A percentile compares a stretch with the other conserved stretches of the same genome.
Evolutionary conservation across 2,888 invertebrate species (phyloP).

Genomic region (Aporophyla nigra): DNA sequence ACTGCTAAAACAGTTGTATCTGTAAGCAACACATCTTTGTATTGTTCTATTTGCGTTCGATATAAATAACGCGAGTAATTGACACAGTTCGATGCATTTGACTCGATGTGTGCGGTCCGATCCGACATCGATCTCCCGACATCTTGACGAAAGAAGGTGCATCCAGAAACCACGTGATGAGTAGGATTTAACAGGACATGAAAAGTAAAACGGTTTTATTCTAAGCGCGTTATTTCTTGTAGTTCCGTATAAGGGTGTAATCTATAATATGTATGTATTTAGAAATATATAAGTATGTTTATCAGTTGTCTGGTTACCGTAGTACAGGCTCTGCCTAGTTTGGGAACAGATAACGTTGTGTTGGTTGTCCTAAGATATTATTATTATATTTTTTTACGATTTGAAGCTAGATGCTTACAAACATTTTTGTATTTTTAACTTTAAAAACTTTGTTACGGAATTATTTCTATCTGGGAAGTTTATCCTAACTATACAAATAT

Average conservation of each 20-base stretch:
- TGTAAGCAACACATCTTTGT: conserved; percentile 60
- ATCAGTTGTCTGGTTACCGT: no score
- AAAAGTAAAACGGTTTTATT: conserved; percentile 4
- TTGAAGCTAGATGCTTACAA: background rate
- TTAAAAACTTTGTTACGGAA: background rate
- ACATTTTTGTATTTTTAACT: background rate
- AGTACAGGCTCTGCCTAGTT: no score
- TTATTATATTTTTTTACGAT: background rate
- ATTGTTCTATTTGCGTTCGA: conserved; percentile 68
- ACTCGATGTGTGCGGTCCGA: conserved; percentile 81
- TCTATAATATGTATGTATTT: no score
- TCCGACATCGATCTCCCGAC: conserved; percentile 53
- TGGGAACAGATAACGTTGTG: no score
- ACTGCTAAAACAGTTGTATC: conserved; percentile 51
- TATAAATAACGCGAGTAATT: conserved; percentile 82
- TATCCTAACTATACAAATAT: background rate
- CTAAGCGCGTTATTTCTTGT: background rate
- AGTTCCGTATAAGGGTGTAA: background rate
- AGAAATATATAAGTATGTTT: no score
- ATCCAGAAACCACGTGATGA: conserved; percentile 35
- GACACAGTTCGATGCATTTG: conserved; percentile 80
- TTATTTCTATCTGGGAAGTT: background rate
- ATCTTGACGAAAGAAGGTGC: conserved; percentile 41
- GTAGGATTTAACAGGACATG: background rate
- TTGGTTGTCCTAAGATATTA: no score